phyloP scores from a whole-genome alignment of 2,113 vertebrate species.

The Eublepharis macularius region DNA sequence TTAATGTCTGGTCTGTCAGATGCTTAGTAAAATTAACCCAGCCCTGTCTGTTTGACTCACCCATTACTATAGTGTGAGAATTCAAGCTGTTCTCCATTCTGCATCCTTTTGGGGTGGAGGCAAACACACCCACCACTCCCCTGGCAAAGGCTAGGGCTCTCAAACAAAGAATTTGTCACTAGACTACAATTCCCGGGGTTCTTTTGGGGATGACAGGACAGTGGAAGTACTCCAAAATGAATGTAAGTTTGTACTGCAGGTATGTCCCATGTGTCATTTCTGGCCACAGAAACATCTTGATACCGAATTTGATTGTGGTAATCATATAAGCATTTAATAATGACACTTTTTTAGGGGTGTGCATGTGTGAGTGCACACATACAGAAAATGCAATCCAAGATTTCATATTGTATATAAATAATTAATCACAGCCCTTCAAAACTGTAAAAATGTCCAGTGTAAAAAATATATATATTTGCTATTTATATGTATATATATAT shows the following conservation, averaged over 20 bases:
- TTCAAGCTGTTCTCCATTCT: too few species aligned
- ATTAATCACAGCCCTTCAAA: constrained; percentile 13
- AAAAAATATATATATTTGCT: background rate
- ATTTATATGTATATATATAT: background rate
- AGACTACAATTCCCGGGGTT: background rate
- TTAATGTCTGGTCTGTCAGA: too few species aligned
- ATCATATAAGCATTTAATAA: background rate
- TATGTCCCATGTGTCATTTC: background rate
- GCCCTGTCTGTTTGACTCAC: too few species aligned
- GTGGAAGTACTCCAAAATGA: background rate
- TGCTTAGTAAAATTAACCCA: too few species aligned
- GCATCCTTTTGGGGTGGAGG: too few species aligned
- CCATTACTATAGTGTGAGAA: too few species aligned
- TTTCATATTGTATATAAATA: background rate
- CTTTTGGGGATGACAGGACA: background rate
- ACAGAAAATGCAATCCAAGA: background rate
- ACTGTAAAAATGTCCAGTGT: background rate
- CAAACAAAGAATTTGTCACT: background rate
- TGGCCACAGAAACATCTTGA: background rate
- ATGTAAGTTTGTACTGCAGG: background rate
- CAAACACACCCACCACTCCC: too few species aligned
- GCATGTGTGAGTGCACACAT: background rate
- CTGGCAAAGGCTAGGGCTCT: background rate
- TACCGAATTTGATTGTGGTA: background rate
- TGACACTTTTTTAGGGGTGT: background rate